A percentile compares a stretch with the other conserved stretches of the same genome.
phyloP scores from a whole-genome alignment of 1,140 invertebrate genomes.

The Eriosoma lanigerum region DNA sequence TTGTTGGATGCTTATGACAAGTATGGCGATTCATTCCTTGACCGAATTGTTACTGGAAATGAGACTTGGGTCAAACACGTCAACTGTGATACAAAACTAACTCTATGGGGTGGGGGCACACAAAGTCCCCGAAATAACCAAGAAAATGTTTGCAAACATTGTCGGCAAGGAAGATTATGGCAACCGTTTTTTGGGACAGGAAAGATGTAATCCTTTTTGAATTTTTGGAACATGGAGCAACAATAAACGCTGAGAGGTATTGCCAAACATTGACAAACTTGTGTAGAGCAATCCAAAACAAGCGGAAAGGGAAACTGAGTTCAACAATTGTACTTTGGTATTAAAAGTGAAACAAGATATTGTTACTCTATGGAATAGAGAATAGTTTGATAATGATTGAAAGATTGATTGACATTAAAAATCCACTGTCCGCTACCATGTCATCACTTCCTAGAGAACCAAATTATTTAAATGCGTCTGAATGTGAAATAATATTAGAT shows the following conservation, averaged over 20 bases:
- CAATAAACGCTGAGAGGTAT: conserved; percentile 52
- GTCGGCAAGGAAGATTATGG: background rate
- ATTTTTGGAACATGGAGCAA: conserved; percentile 45
- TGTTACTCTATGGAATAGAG: background rate
- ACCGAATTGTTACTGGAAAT: conserved; percentile 54
- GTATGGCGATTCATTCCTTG: background rate
- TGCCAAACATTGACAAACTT: background rate
- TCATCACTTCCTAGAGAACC: conserved; percentile 20
- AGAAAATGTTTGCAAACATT: background rate
- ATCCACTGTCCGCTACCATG: conserved; percentile 22
- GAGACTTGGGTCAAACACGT: conserved; percentile 54
- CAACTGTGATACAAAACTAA: conserved; percentile 54
- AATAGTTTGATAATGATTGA: too few species aligned
- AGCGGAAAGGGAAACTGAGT: background rate
- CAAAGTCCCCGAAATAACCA: background rate
- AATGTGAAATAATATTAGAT: conserved; percentile 32
- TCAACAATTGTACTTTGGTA: conserved; percentile 27
- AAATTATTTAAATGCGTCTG: conserved; percentile 18
- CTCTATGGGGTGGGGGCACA: background rate
- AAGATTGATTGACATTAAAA: conserved; percentile 35
- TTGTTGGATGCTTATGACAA: background rate
- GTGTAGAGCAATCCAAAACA: background rate
- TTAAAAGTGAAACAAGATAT: conserved; percentile 39
- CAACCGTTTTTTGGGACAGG: conserved; percentile 45
- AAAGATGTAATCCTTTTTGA: conserved; percentile 55